A percentile compares a stretch with the other conserved stretches of the same genome.
Conservation (phyloP, 2,113 vertebrate genomes). For the Rhinolophus ferrumequinum region DNA sequence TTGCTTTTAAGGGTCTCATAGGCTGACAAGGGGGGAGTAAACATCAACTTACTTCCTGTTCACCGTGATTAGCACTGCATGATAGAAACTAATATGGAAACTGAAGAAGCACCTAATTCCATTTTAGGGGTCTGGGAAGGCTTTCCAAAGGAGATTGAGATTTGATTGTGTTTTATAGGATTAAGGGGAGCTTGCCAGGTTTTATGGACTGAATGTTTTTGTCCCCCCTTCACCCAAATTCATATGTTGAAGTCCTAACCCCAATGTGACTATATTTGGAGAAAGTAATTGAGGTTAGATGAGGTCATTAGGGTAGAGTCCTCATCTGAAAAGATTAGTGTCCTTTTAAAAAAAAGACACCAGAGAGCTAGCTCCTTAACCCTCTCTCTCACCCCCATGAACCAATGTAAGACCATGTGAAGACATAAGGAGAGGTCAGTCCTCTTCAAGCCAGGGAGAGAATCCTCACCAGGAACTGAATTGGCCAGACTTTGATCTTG, state of each 20-base stretch:
- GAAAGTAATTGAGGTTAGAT: constrained; percentile 2
- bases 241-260: not conserved
- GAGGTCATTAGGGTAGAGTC: not conserved
- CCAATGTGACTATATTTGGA: not conserved
- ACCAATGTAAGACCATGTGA: not conserved
- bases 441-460: not conserved
- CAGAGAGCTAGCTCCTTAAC: not conserved
- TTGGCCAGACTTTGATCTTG: not conserved
- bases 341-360: not conserved
- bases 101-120: not conserved
- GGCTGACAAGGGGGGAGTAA: not conserved
- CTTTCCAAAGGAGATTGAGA: not conserved
- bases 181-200: not conserved
- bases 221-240: not conserved
- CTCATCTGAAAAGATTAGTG: not conserved
- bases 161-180: not conserved
- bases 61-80: not conserved
- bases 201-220: not conserved
- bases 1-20: not conserved
- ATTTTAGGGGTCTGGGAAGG: not conserved
- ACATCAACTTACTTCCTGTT: not conserved
- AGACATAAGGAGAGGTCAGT: not conserved
- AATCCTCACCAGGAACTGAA: not conserved
- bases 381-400: not conserved
- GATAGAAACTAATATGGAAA: not conserved